A percentile compares a stretch with the other conserved stretches of the same genome.
phyloP scores from a whole-genome alignment of 2,797 vertebrate genomes.

The Botia kubotai region DNA sequence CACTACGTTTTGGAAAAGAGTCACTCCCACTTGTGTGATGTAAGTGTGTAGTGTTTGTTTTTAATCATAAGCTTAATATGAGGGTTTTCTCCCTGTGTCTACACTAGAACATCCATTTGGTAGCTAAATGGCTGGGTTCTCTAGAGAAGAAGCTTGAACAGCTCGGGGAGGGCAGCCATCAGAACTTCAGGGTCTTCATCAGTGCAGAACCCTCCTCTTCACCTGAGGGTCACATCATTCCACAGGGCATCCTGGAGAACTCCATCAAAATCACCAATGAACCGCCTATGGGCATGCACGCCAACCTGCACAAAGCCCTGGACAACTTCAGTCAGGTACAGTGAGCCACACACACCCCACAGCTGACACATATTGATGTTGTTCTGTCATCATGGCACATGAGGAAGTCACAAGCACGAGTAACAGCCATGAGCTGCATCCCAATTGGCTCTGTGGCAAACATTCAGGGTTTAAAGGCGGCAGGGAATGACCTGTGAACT shows the following conservation, averaged over 20 bases:
- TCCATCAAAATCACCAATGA: slow-evolving; percentile 96
- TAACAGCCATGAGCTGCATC: background rate
- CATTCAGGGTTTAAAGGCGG: background rate
- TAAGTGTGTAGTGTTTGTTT: background rate
- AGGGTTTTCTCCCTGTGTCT: slow-evolving; percentile 24
- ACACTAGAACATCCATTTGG: slow-evolving; percentile 91
- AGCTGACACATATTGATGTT: background rate
- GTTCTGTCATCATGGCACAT: background rate
- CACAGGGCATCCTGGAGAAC: slow-evolving; percentile 93
- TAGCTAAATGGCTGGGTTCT: slow-evolving; percentile 88
- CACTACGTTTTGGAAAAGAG: no score
- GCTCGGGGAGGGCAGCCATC: slow-evolving; percentile 80
- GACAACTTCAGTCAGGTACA: slow-evolving; percentile 95
- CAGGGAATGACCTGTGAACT: background rate
- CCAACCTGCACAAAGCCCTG: slow-evolving; percentile 94
- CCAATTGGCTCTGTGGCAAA: background rate
- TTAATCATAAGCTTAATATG: background rate
- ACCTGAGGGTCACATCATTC: slow-evolving; percentile 86
- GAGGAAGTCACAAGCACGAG: background rate
- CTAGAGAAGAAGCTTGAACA: slow-evolving; percentile 92
- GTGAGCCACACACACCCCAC: background rate
- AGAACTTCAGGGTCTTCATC: slow-evolving; percentile 86
- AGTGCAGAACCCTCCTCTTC: slow-evolving; percentile 90
- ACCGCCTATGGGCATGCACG: slow-evolving; percentile 88
- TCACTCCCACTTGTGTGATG: background rate